phyloP scores from a whole-genome alignment of 1,140 invertebrate genomes.

The Ridgeia piscesae region DNA sequence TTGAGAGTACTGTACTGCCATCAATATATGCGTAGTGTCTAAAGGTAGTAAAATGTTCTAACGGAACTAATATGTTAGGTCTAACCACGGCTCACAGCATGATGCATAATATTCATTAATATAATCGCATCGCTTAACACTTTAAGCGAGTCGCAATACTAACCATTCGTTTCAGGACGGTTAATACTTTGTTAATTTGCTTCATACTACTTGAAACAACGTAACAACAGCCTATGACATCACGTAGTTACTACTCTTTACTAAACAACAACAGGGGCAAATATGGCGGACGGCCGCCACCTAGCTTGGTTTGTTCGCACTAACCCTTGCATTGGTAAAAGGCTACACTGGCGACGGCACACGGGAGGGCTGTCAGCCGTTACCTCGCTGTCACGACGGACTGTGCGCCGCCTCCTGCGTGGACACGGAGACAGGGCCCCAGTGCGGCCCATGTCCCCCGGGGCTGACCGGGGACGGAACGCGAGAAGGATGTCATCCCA shows the following conservation, averaged over 20 bases:
- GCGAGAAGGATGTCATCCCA: conserved; percentile 36
- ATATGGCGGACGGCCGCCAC: neutral
- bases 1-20: neutral
- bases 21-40: neutral
- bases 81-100: neutral
- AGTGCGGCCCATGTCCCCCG: conserved; percentile 47
- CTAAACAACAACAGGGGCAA: neutral
- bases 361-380: conserved; percentile 20
- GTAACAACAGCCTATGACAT: neutral
- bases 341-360: conserved; percentile 46
- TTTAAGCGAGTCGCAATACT: neutral
- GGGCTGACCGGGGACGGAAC: conserved; percentile 49
- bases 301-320: neutral
- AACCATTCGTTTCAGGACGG: neutral
- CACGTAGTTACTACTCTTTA: neutral
- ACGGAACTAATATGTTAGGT: neutral
- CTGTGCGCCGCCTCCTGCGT: conserved; percentile 82
- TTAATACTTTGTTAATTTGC: neutral
- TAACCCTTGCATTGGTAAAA: neutral
- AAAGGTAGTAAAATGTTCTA: neutral
- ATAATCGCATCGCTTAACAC: neutral
- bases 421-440: conserved; percentile 63
- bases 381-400: conserved; percentile 50
- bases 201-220: neutral
- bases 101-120: neutral